Base-by-base conservation (phyloP, 2,113 vertebrate genomes). In the Piaya cayana region DNA sequence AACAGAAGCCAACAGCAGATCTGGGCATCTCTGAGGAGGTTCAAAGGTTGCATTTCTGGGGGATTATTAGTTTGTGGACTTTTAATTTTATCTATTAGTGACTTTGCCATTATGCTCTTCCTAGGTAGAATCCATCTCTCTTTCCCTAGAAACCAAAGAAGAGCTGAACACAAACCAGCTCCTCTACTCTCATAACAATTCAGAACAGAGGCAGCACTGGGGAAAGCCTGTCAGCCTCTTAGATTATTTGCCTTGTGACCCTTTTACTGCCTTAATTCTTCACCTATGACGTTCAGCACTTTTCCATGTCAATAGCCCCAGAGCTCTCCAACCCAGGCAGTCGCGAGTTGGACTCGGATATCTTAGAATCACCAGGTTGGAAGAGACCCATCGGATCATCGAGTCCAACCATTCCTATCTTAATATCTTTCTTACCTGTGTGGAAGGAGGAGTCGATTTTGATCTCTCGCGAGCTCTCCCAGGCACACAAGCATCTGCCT, bases 371-470 rank as follows among this genome's bases (percentile, higher is more conserved):
- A n/a, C n/a, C n/a, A n/a, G n/a, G n/a, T n/a, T n/a, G n/a, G n/a
- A n/a, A n/a, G n/a, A n/a, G n/a, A n/a, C n/a, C n/a, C n/a, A n/a
- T n/a, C n/a, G n/a, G n/a, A n/a, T n/a, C n/a, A n/a, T n/a, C n/a
- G n/a, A n/a, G n/a, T n/a, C n/a, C n/a, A n/a, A n/a, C n/a, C n/a
- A n/a, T n/a, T n/a, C n/a, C n/a, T n/a, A n/a, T n/a, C n/a, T n/a
- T 22, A 34, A 9, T 12, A 27, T 20, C 29, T 15, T 45, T 36
- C 79, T 42, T 67, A 99, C 99, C 98, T 98, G 96, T 27, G 96
- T 88, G 67, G 83, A 67, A 39, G 94, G 52, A 83, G 98, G 95
- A 49, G 95, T 94, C 5, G 97, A 98, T 64, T 93, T 98, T 17
- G 98, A 97, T 37, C 97, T 94, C 67, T 96, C 96, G 8, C 75